Evolutionary conservation across 1,140 invertebrate genomes (phyloP).

Genomic region (Harlomillsia oculata): DNA sequence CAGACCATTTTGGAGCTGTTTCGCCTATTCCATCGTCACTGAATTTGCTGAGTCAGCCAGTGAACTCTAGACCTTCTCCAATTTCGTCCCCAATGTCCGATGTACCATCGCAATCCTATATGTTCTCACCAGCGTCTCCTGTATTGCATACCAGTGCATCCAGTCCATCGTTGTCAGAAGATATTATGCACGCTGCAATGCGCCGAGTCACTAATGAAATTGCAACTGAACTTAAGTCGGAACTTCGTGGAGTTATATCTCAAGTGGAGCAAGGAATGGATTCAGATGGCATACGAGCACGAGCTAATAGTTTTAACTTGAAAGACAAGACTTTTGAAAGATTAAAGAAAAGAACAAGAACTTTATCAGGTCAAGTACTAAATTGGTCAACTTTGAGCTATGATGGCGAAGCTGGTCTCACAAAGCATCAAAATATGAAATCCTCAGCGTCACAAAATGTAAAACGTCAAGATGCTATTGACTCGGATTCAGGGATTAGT

Average conservation of each 20-base stretch:
- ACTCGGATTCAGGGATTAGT: neutral
- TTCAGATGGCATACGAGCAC: conserved; percentile 9
- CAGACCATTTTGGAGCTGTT: too few relatives aligned
- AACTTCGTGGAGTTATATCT: conserved; percentile 65
- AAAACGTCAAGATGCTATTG: too few relatives aligned
- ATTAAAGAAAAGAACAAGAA: conserved; percentile 21
- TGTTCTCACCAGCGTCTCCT: too few relatives aligned
- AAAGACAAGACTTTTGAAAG: conserved; percentile 23
- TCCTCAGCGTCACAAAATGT: too few relatives aligned
- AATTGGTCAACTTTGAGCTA: neutral
- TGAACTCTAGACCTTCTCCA: neutral
- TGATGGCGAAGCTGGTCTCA: neutral
- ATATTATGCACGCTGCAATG: conserved; percentile 5
- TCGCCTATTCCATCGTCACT: too few relatives aligned
- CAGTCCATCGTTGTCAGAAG: neutral
- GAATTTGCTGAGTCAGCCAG: neutral
- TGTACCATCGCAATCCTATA: too few relatives aligned
- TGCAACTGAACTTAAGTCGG: conserved; percentile 68
- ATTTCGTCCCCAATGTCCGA: neutral
- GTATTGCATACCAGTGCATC: too few relatives aligned
- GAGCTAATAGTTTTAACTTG: conserved; percentile 24
- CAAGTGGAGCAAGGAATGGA: conserved; percentile 57
- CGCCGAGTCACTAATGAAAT: conserved; percentile 42
- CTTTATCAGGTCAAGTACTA: conserved; percentile 26
- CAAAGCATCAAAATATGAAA: too few relatives aligned